These are phyloP conservation scores for Porites evermanni DNA, from an alignment of 92 coral and sea anemone species.

Conservation along the genomic window DNA sequence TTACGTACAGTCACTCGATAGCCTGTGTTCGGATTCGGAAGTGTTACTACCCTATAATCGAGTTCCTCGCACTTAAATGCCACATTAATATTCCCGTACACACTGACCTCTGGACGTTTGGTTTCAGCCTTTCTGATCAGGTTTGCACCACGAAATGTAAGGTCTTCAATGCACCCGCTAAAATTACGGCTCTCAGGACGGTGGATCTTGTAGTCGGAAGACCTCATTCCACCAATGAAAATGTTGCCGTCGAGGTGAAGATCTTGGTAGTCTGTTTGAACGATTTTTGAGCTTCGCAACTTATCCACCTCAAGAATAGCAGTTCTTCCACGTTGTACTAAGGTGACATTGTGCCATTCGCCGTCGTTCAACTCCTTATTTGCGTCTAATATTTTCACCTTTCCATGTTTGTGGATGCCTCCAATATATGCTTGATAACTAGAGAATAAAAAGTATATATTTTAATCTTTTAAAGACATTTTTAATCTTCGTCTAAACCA, in stretches of 20 bases:
- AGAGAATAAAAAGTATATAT: background rate
- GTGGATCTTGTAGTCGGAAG: background rate
- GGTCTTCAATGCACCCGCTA: slow-evolving; percentile 80
- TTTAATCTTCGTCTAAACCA: background rate
- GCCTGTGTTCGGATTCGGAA: slow-evolving; percentile 66
- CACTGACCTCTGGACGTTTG: slow-evolving; percentile 7
- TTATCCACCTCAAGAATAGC: slow-evolving; percentile 62
- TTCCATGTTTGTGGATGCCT: slow-evolving; percentile 44
- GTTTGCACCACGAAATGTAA: slow-evolving; percentile 64
- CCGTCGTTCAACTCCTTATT: slow-evolving; percentile 73
- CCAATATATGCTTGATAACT: slow-evolving; percentile 75
- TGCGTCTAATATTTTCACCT: background rate
- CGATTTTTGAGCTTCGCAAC: slow-evolving; percentile 7
- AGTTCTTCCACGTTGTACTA: slow-evolving; percentile 58
- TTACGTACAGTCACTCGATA: slow-evolving; percentile 70
- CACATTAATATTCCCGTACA: slow-evolving; percentile 43
- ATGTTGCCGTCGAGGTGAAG: slow-evolving; percentile 65
- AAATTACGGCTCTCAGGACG: slow-evolving; percentile 10
- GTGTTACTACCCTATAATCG: slow-evolving; percentile 73
- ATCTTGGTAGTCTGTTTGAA: slow-evolving; percentile 46
- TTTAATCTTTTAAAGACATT: too few relatives aligned
- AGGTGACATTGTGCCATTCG: slow-evolving; percentile 80
- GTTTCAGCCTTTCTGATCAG: slow-evolving; percentile 51
- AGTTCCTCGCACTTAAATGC: slow-evolving; percentile 64
- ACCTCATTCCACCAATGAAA: slow-evolving; percentile 82